phyloP scores from a whole-genome alignment of 1,140 invertebrate species.

The Hycleus phaleratus region DNA sequence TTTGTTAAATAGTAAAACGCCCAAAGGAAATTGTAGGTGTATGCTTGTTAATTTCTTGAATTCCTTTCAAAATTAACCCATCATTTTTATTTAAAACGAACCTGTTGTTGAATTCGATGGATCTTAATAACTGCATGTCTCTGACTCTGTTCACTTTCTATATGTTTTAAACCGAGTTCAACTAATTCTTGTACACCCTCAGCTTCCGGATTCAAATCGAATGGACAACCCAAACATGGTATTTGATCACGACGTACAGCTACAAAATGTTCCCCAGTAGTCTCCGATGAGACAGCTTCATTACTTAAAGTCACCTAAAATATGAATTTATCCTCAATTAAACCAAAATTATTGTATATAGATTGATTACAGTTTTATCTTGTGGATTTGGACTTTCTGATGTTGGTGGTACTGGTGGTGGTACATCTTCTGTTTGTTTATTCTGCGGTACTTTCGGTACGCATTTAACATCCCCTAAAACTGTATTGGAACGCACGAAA shows the following conservation, averaged over 20 bases:
- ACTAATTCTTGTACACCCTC: slow-evolving; percentile 30
- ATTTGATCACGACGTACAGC: slow-evolving; percentile 8
- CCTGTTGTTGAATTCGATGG: slow-evolving; percentile 31
- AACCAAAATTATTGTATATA: background rate
- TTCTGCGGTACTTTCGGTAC: slow-evolving; percentile 18
- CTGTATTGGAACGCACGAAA: slow-evolving; percentile 6
- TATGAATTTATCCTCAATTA: background rate
- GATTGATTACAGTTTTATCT: background rate
- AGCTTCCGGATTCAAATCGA: slow-evolving; percentile 31
- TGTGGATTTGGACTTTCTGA: background rate
- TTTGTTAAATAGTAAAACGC: too few relatives aligned
- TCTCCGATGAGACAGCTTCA: slow-evolving; percentile 17
- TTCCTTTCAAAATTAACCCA: background rate
- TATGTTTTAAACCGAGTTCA: slow-evolving; percentile 29
- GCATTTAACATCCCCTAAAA: slow-evolving; percentile 22
- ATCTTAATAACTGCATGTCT: slow-evolving; percentile 27
- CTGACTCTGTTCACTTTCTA: slow-evolving; percentile 27
- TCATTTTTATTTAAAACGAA: slow-evolving; percentile 10
- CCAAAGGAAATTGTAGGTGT: too few relatives aligned
- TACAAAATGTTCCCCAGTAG: slow-evolving; percentile 19
- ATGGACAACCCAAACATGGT: slow-evolving; percentile 29
- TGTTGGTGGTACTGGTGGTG: background rate
- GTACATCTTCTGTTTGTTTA: slow-evolving; percentile 5
- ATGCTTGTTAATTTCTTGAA: too few relatives aligned
- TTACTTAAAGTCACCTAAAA: slow-evolving; percentile 21